Percentiles rank a stretch among this genome's conserved stretches.
Evolutionary conservation across 2,113 vertebrate species (phyloP).

Genomic region (Eublepharis macularius): DNA sequence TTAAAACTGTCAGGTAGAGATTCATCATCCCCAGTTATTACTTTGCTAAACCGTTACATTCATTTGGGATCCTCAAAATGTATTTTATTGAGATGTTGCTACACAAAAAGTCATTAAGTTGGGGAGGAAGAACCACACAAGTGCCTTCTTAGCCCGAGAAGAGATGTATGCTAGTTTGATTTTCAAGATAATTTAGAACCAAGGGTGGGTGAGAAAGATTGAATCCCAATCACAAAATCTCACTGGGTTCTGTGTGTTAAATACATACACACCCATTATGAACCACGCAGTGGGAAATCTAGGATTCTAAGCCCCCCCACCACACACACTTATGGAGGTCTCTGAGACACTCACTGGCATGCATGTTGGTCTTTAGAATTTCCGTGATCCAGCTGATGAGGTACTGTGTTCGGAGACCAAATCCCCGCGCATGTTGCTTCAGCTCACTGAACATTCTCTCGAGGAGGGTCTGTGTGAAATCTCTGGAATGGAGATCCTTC

Average conservation of each 20-base stretch:
- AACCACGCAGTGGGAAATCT: too few relatives aligned
- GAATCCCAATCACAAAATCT: neutral
- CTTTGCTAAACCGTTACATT: too few relatives aligned
- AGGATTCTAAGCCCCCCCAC: rapidly evolving
- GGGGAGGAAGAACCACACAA: too few relatives aligned
- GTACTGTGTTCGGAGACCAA: conserved; percentile 78
- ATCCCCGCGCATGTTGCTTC: conserved; percentile 70
- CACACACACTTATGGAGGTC: neutral
- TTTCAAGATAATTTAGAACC: too few relatives aligned
- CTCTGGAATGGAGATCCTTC: conserved; percentile 78
- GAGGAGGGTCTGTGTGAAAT: conserved; percentile 84
- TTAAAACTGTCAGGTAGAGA: too few relatives aligned
- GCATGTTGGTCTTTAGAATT: conserved; percentile 82
- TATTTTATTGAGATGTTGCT: too few relatives aligned
- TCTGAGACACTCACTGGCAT: conserved; percentile 66
- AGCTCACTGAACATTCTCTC: conserved; percentile 87
- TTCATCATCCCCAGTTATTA: too few relatives aligned
- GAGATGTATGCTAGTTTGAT: too few relatives aligned
- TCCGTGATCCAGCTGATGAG: conserved; percentile 88
- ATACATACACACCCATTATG: neutral
- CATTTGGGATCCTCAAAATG: too few relatives aligned
- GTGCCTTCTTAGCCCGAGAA: too few relatives aligned
- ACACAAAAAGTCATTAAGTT: too few relatives aligned
- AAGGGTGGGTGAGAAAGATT: too few relatives aligned
- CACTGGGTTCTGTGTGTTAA: neutral